Conservation (phyloP, 2,113 vertebrate genomes). For the Cacatua alba region DNA sequence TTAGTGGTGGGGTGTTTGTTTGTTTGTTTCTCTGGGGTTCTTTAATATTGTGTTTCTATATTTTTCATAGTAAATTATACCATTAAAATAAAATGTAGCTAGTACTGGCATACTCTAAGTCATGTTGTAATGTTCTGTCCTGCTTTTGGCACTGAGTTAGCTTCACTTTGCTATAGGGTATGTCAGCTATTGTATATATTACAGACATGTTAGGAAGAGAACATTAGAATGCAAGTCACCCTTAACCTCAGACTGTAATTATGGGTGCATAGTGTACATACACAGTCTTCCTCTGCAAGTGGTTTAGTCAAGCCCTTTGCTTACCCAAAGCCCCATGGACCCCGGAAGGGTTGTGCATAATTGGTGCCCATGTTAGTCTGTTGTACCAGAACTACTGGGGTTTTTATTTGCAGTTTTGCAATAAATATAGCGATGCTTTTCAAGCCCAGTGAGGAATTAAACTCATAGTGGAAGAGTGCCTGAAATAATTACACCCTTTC, state of each 20-base stretch:
- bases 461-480: neutral
- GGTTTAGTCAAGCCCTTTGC: neutral
- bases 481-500: neutral
- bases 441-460: neutral
- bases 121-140: neutral
- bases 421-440: neutral
- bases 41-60: neutral
- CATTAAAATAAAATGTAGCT: neutral
- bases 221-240: neutral
- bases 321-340: rapidly evolving
- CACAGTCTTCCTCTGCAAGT: neutral
- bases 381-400: neutral
- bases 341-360: neutral
- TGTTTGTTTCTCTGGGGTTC: neutral
- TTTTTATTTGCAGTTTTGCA: neutral
- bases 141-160: neutral
- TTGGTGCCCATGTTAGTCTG: neutral
- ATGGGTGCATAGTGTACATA: neutral
- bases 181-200: neutral
- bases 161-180: neutral
- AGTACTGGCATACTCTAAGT: neutral
- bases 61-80: neutral
- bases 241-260: neutral
- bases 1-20: neutral
- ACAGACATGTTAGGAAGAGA: neutral